phyloP scores from a whole-genome alignment of 2,113 vertebrate genomes.

The Chloebia gouldiae region DNA sequence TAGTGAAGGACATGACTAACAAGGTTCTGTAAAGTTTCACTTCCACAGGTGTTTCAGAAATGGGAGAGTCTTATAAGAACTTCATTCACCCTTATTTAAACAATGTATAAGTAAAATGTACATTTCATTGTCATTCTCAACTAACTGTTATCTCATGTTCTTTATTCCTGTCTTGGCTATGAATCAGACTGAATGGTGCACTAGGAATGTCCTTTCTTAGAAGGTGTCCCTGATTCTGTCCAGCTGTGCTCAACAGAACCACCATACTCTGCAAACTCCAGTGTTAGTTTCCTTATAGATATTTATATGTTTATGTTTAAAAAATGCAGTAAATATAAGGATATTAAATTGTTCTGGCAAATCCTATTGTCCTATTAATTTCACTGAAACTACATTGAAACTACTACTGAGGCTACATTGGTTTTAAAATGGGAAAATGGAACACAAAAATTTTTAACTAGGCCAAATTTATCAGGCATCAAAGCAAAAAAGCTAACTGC shows the following conservation, averaged over 20 bases:
- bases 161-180: background rate
- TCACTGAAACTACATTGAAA: background rate
- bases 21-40: background rate
- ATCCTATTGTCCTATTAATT: background rate
- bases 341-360: background rate
- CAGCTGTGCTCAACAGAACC: background rate
- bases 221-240: background rate
- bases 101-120: background rate
- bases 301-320: background rate
- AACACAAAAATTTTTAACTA: background rate
- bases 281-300: background rate
- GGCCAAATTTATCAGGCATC: background rate
- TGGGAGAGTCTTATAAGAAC: background rate
- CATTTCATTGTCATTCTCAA: background rate
- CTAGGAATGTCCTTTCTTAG: background rate
- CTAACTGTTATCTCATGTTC: background rate
- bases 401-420: background rate
- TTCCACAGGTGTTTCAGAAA: background rate
- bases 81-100: background rate
- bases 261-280: background rate
- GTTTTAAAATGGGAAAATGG: background rate
- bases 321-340: background rate
- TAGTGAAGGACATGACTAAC: background rate
- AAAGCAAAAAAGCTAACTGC: background rate
- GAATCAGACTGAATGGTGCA: background rate